Base-by-base conservation (phyloP, 2,797 vertebrate species). In the Lophotriccus pileatus region DNA sequence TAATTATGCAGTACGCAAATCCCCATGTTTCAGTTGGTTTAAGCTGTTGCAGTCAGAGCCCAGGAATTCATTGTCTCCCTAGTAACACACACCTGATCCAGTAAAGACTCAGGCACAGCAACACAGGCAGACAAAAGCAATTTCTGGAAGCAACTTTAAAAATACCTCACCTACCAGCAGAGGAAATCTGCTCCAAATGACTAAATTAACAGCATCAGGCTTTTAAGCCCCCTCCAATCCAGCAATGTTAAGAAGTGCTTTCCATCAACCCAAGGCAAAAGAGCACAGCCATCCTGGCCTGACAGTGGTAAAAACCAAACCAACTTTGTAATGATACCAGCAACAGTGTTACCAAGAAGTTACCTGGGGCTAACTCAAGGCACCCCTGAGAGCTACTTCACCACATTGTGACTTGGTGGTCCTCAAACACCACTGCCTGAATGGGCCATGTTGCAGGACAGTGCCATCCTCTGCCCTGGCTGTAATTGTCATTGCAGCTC, bases 51-150 rank as follows among this genome's bases (percentile, higher is more conserved):
- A 92, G 80, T 44, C 59, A 83, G 70, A 89, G 60, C 50, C 23
- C 34, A 83, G 67, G 83, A 92, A 95, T 68, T 78, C 18, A 11
- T 7, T 0, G 2, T 94, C 89, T 91, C 94, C 90, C 46, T 92
- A 47, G 84, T 93, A 94, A 95, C 89, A 81, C 49, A 49, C 53
- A 92, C 75, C 78, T 92, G 84, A 87, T 75, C 34, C 77, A 78
- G 70, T 50, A 77, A 80, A 47, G 7, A 64, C 23, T 46, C n/a
- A 1, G 25, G 37, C 59, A 60, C 73, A 60, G 64, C 30, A 82
- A 70, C 10, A 7, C 27, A 47, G 28, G 69, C 43, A 84, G 39
- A 32, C 19, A 47, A 90, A 77, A 77, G 64, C 74, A 59, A 83
- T 90, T 93, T 93, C 68, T 80, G 49, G 30, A 94, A 93, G 53